Evolutionary conservation across 2,113 vertebrate genomes (phyloP).

Genomic region (Mormyrus lacerda): DNA sequence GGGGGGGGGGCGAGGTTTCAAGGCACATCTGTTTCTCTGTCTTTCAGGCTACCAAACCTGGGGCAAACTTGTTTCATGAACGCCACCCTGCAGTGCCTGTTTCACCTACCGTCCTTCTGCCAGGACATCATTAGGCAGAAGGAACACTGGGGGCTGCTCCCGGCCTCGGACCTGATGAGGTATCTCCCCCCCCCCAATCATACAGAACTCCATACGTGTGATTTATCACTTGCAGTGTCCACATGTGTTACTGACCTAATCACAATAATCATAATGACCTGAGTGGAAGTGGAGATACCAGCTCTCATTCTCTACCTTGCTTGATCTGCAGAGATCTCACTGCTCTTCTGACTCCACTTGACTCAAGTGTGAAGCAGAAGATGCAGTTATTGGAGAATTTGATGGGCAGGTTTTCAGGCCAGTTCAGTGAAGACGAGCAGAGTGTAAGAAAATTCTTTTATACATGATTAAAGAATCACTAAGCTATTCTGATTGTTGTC

Average conservation of each 20-base stretch:
- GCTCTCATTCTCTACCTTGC: background rate
- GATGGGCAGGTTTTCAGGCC: fast-evolving
- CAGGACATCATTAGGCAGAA: no score
- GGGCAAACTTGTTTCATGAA: no score
- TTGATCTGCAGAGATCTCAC: background rate
- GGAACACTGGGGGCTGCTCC: no score
- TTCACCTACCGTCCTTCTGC: no score
- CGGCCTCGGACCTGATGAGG: no score
- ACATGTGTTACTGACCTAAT: background rate
- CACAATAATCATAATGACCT: background rate
- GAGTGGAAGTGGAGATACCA: background rate
- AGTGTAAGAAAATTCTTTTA: background rate
- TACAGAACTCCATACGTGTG: background rate
- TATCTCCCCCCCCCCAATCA: background rate
- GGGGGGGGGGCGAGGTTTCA: background rate
- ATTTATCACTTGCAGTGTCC: background rate
- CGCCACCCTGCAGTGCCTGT: no score
- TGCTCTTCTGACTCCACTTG: background rate
- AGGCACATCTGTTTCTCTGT: background rate
- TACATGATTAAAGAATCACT: background rate
- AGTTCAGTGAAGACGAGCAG: no score
- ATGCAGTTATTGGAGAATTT: fast-evolving
- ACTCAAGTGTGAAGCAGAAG: background rate
- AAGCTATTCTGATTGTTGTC: background rate
- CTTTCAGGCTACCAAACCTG: background rate